Conservation (phyloP, 2,797 vertebrate genomes). For the Astyanax mexicanus region DNA sequence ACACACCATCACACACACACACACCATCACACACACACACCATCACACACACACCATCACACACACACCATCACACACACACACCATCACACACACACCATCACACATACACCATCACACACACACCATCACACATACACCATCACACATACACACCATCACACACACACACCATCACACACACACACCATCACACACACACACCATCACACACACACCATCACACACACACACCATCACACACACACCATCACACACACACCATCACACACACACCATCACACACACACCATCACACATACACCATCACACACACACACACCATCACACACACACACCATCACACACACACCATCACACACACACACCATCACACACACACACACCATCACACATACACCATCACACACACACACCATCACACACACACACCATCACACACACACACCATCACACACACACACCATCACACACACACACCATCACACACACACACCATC, state of each 20-base stretch:
- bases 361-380: not conserved
- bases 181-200: too few relatives aligned
- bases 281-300: constrained; percentile 2
- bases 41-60: not conserved
- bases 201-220: not conserved
- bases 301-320: too few relatives aligned
- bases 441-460: not conserved
- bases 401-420: too few relatives aligned
- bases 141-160: not conserved
- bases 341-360: too few relatives aligned
- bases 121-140: too few relatives aligned
- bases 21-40: constrained; percentile 8
- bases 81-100: not conserved
- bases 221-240: constrained; percentile 6
- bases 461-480: not conserved
- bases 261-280: not conserved
- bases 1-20: too few relatives aligned
- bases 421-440: too few relatives aligned
- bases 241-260: too few relatives aligned
- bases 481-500: too few relatives aligned
- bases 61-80: too few relatives aligned
- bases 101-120: constrained; percentile 2
- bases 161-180: constrained; percentile 2
- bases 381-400: not conserved
- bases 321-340: not conserved